phyloP scores from a whole-genome alignment of 1,140 invertebrate genomes.

The Hylyphantes graminicola region DNA sequence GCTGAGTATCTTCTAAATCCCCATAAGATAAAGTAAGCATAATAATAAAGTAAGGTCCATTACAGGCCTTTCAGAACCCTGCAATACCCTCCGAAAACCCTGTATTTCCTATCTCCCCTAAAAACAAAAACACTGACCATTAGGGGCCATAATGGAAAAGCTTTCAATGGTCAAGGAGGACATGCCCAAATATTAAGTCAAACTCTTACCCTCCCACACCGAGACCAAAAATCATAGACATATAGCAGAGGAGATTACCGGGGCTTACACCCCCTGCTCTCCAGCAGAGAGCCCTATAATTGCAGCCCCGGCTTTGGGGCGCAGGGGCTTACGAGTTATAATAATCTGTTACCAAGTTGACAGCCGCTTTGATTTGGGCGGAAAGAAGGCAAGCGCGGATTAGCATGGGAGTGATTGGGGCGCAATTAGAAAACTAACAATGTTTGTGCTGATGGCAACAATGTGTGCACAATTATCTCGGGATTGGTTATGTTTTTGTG shows the following conservation, averaged over 20 bases:
- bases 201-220: conserved; percentile 5
- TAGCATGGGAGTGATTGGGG: not conserved
- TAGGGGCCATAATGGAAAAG: too few species aligned
- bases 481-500: not conserved
- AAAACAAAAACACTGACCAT: too few species aligned
- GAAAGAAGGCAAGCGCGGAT: not conserved
- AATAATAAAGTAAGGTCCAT: too few species aligned
- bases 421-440: conserved; percentile 3
- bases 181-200: conserved; percentile 23
- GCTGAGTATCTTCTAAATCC: too few species aligned
- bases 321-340: conserved; percentile 54
- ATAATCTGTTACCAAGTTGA: conserved; percentile 53
- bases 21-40: too few species aligned
- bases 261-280: conserved; percentile 7
- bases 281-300: conserved; percentile 37
- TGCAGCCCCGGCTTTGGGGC: conserved; percentile 31
- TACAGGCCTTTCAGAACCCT: too few species aligned
- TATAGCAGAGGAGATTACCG: conserved; percentile 14
- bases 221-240: conserved; percentile 49
- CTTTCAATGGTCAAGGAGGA: too few species aligned
- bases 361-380: conserved; percentile 7
- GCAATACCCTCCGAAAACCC: too few species aligned
- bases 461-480: not conserved
- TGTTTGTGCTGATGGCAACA: not conserved
- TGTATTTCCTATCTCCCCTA: too few species aligned